Evolutionary conservation across 30 jellyfish, hydroid and myxozoan genomes (phyloP).

Genomic region (Catostylus mosaicus): DNA sequence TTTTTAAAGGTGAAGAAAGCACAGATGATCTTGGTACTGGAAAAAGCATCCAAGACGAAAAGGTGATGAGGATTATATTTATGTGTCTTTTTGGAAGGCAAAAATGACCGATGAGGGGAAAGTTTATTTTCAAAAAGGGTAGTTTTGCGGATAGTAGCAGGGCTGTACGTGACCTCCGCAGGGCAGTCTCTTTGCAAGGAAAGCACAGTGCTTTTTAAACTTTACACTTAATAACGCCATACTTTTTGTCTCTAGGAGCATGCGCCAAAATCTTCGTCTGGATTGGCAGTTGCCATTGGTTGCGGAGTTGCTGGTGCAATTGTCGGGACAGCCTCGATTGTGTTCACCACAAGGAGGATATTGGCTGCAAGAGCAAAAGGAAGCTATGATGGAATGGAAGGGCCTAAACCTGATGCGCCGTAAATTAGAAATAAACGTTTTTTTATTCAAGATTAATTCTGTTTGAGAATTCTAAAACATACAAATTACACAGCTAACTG

Average conservation of each 20-base stretch:
- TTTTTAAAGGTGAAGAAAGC: slow-evolving; percentile 78
- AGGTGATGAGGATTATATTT: no score
- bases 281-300: slow-evolving; percentile 97
- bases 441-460: no score
- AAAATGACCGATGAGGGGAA: no score
- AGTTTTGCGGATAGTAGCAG: no score
- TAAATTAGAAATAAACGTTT: slow-evolving; percentile 1
- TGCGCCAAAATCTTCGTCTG: slow-evolving; percentile 82
- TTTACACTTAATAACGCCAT: neutral
- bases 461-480: no score
- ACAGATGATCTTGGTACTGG: slow-evolving; percentile 97
- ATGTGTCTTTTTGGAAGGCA: no score
- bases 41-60: slow-evolving; percentile 76
- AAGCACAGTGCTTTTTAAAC: neutral
- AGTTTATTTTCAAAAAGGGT: no score
- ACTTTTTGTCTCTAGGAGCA: slow-evolving; percentile 14
- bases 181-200: neutral
- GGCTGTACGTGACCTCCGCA: no score
- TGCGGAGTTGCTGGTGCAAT: slow-evolving; percentile 98
- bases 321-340: slow-evolving; percentile 97
- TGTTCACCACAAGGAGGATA: slow-evolving; percentile 92
- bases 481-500: no score
- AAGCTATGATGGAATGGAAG: slow-evolving; percentile 85
- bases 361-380: slow-evolving; percentile 86
- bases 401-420: slow-evolving; percentile 95